Evolutionary conservation across 1,140 invertebrate species (phyloP).

Genomic region (Drosophila insularis): DNA sequence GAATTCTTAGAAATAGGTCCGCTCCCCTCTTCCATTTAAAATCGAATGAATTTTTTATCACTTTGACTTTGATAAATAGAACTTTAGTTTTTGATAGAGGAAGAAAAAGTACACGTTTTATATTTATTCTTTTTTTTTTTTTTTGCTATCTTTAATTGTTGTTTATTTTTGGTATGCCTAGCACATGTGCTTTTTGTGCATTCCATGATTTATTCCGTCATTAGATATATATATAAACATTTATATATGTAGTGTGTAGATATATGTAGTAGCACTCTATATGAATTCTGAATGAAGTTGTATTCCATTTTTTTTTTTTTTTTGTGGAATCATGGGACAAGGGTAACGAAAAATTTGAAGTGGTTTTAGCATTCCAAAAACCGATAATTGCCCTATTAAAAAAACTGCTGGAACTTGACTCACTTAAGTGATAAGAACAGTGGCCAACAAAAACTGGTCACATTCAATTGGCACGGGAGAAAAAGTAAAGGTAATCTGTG

Average conservation of each 20-base stretch:
- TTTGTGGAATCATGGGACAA: background rate
- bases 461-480: background rate
- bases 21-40: background rate
- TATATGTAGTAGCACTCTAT: background rate
- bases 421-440: constrained; percentile 38
- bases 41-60: constrained; percentile 2
- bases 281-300: constrained; percentile 24
- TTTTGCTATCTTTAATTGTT: background rate
- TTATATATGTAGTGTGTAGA: no score
- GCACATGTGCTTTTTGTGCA: background rate
- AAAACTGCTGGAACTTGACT: constrained; percentile 39
- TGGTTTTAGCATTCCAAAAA: constrained; percentile 10
- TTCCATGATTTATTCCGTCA: constrained; percentile 1
- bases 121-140: background rate
- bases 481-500: background rate
- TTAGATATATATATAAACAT: constrained; percentile 32
- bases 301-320: background rate
- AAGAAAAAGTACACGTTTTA: background rate
- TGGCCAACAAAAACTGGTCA: background rate
- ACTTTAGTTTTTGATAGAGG: constrained; percentile 2
- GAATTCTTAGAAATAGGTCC: constrained; percentile 12
- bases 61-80: constrained; percentile 18
- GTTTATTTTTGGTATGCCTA: constrained; percentile 1
- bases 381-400: constrained; percentile 67
- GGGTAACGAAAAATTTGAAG: constrained; percentile 17